These are phyloP conservation scores for Stratiolaelaps scimitus DNA, from an alignment of 1,140 invertebrate genomes.

Conservation along the genomic window DNA sequence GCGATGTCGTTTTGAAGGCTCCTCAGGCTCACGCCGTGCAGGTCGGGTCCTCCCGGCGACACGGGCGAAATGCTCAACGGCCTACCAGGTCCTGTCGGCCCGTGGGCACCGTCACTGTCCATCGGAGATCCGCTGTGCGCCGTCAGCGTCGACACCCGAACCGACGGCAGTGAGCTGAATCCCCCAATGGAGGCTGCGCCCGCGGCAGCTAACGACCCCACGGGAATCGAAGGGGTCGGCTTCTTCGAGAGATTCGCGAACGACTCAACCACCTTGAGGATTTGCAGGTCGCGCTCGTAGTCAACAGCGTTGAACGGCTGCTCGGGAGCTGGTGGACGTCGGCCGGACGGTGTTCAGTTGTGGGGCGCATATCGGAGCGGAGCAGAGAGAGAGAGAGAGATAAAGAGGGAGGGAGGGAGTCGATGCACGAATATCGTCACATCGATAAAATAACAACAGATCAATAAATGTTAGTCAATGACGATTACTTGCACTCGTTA, in stretches of 20 bases:
- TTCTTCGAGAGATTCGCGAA: conserved; percentile 27
- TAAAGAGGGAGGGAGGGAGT: too few relatives aligned
- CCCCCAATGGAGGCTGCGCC: neutral
- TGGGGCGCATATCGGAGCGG: too few relatives aligned
- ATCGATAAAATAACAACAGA: too few relatives aligned
- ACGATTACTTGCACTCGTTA: too few relatives aligned
- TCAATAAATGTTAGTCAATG: too few relatives aligned
- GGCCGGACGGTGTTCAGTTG: too few relatives aligned
- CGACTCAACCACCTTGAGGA: conserved; percentile 15
- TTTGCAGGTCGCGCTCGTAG: conserved; percentile 22
- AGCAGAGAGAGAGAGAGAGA: too few relatives aligned
- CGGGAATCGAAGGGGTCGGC: conserved; percentile 1
- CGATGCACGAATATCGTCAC: too few relatives aligned
- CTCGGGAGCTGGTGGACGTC: too few relatives aligned
- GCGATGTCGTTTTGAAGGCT: neutral
- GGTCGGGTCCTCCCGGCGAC: neutral
- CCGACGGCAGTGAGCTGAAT: conserved; percentile 5
- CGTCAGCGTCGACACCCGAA: conserved; percentile 10
- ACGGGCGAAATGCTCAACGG: conserved; percentile 6
- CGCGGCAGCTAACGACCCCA: neutral
- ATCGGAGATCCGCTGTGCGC: conserved; percentile 9
- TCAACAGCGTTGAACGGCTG: neutral
- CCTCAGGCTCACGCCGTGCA: neutral
- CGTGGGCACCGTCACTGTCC: neutral
- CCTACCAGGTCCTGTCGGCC: neutral